Conservation (phyloP, 2,113 vertebrate species). For the Todiramphus saurophagus region DNA sequence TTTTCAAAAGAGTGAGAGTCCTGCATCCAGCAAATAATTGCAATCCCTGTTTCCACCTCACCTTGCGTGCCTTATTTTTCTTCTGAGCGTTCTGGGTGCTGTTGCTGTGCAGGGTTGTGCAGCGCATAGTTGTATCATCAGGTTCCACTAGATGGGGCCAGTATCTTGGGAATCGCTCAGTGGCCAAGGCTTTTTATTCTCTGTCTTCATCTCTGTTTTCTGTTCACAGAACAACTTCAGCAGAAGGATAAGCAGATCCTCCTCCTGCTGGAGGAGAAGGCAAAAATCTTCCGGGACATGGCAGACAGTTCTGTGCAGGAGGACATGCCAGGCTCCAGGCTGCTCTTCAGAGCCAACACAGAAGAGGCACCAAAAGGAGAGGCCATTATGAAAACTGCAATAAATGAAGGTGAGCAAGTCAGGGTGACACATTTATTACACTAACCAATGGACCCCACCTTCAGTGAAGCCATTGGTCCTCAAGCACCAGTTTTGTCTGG, state of each 20-base stretch:
- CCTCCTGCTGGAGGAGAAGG: constrained; percentile 89
- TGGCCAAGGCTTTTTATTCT: not conserved
- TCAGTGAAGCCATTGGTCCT: not conserved
- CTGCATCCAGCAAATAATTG: not conserved
- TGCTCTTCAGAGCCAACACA: constrained; percentile 87
- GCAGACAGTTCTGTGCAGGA: constrained; percentile 78
- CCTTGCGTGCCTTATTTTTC: not conserved
- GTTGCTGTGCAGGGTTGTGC: not conserved
- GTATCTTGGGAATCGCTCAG: accelerated
- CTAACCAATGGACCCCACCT: not conserved
- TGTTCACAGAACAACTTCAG: constrained; percentile 83
- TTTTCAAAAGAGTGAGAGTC: not conserved
- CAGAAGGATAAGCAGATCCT: constrained; percentile 94
- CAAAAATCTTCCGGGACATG: constrained; percentile 89
- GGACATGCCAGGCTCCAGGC: constrained; percentile 66
- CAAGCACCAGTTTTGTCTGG: not conserved
- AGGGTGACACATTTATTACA: not conserved
- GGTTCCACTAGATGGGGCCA: constrained; percentile 66
- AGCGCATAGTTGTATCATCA: not conserved
- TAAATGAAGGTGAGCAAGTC: constrained; percentile 86
- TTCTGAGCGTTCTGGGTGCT: not conserved
- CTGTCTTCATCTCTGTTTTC: not conserved
- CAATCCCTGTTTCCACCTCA: not conserved
- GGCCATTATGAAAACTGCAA: constrained; percentile 87
- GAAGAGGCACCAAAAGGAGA: constrained; percentile 87